A percentile compares a stretch with the other conserved stretches of the same genome.
Evolutionary conservation across 2,888 invertebrate genomes (phyloP).

Genomic region (Dendrolimus pini): DNA sequence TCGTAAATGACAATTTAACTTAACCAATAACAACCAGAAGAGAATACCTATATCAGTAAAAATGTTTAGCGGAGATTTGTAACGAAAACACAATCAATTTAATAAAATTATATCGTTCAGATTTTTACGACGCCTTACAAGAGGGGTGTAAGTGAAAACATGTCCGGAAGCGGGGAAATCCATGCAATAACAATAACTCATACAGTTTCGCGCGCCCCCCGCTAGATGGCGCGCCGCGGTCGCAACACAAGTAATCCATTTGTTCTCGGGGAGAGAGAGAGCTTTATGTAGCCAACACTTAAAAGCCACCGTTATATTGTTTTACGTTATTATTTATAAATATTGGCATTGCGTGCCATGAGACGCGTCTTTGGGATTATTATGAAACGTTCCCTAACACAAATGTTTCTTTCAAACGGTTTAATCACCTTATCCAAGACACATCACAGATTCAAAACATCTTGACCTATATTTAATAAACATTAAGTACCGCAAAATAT

Average conservation of each 20-base stretch:
- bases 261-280: slow-evolving; percentile 70
- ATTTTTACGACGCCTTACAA: slow-evolving; percentile 65
- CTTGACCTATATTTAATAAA: no score
- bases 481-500: no score
- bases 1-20: not conserved
- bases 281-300: slow-evolving; percentile 69
- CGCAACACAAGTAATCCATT: slow-evolving; percentile 72
- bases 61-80: slow-evolving; percentile 10
- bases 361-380: slow-evolving; percentile 38
- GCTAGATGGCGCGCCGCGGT: slow-evolving; percentile 66
- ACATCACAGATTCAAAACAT: no score
- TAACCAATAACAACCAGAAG: not conserved
- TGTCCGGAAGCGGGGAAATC: slow-evolving; percentile 68
- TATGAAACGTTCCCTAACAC: slow-evolving; percentile 4
- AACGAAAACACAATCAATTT: slow-evolving; percentile 55
- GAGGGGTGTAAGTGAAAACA: slow-evolving; percentile 72
- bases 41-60: not conserved
- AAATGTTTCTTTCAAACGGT: not conserved
- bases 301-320: slow-evolving; percentile 63
- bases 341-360: slow-evolving; percentile 46
- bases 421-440: not conserved
- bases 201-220: slow-evolving; percentile 59
- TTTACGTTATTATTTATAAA: slow-evolving; percentile 72
- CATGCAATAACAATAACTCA: slow-evolving; percentile 73
- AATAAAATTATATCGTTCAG: slow-evolving; percentile 56